Evolutionary conservation across 2,113 vertebrate genomes (phyloP), one percentile per base, ranked within the genome.

Genomic region (Montifringilla adamsi): DNA sequence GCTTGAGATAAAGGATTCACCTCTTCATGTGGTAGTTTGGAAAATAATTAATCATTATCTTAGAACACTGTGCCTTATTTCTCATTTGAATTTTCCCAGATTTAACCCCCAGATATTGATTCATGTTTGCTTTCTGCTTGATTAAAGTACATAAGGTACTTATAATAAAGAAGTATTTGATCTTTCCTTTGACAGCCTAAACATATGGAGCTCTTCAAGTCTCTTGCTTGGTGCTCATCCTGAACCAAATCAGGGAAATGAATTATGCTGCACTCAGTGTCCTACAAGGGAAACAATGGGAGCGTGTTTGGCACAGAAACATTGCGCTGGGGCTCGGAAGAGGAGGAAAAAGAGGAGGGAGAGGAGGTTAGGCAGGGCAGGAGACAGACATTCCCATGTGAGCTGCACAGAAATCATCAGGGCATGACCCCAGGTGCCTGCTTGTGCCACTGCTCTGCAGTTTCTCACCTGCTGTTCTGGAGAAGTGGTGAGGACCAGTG

Each of bases 201-300:
- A 87, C 74, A 95, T 73, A 94, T 69, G 74, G 91, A 95, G 78
- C 63, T 95, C 81, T 87, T 85, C 70, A 91, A 82, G 46, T 26
- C 49, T 87, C 74, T 50, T 3, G 2, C 78, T 87, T 69, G 67
- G 39, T 94, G 58, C 63, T 91, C 59, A 35, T 69, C 81, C 80
- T 67, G 55, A 94, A 74, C 46, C 4, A 15, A 43, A 83, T 59
- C 76, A 78, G 20, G 55, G 67, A 70, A 53, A 27, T 2, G 1
- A 85, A 68, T 94, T 60, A 11, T 28, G 37, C 37, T 56, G 82
- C 49, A n/a, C 68, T 23, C 47, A 24, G n/a, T 19, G 67, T 56
- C 49, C 75, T 83, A 3, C 33, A 28, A 79, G 72, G 58, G 28
- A 88, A 93, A 69, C 23, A 86, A 80, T 8, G 21, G 63, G 46